Percentiles rank a stretch among this genome's conserved stretches.
Evolutionary conservation across 2,113 vertebrate species (phyloP).

Genomic region (Hippolais icterina): DNA sequence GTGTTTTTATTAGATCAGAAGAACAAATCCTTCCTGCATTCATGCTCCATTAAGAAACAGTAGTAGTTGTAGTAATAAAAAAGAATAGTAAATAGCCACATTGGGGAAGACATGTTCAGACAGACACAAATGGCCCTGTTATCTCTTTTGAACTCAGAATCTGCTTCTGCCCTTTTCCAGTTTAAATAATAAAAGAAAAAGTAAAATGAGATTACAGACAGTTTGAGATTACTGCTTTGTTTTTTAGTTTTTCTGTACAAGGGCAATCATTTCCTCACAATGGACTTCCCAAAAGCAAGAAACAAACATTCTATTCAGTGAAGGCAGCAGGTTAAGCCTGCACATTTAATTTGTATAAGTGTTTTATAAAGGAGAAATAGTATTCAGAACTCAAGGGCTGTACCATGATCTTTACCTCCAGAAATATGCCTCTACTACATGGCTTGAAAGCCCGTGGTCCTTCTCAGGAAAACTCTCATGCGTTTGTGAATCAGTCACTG

Average conservation of each 20-base stretch:
- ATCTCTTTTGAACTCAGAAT: background rate
- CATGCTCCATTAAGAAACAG: background rate
- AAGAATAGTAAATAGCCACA: background rate
- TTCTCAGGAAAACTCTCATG: background rate
- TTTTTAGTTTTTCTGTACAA: background rate
- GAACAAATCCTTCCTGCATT: background rate
- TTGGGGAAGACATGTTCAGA: background rate
- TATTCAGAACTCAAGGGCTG: background rate
- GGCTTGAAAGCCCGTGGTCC: background rate
- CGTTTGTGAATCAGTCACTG: background rate
- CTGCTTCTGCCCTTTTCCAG: background rate
- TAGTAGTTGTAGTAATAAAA: background rate
- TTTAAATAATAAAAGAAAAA: background rate
- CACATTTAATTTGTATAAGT: background rate
- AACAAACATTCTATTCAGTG: background rate
- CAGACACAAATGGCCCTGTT: background rate
- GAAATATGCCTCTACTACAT: accelerated
- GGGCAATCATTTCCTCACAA: background rate
- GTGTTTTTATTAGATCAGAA: background rate
- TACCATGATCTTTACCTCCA: background rate
- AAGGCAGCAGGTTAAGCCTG: background rate
- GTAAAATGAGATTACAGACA: background rate
- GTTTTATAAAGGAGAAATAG: background rate
- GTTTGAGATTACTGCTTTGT: background rate
- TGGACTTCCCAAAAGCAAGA: background rate